phyloP scores from a whole-genome alignment of 2,113 vertebrate genomes.

The Macrotus californicus region DNA sequence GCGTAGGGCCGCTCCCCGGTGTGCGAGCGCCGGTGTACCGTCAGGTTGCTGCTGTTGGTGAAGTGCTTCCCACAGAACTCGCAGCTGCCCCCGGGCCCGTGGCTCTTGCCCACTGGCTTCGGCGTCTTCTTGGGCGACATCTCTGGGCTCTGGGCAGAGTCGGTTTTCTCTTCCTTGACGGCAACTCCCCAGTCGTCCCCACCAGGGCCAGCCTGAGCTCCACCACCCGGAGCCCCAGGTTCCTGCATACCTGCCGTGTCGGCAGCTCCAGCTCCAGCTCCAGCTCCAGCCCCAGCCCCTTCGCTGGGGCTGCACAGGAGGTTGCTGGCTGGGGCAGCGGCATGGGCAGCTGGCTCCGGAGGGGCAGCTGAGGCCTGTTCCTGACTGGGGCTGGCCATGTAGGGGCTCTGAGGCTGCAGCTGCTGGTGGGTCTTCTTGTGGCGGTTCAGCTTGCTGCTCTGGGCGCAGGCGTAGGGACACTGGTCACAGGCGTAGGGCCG shows the following conservation, averaged over 20 bases:
- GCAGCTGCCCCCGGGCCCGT: slow-evolving; percentile 78
- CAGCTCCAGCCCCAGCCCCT: not conserved
- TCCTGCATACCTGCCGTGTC: slow-evolving; percentile 54
- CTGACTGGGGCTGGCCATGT: slow-evolving; percentile 70
- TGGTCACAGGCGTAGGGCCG: slow-evolving; percentile 85
- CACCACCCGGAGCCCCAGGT: slow-evolving; percentile 53
- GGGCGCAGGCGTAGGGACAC: slow-evolving; percentile 85
- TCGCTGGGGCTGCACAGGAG: not conserved
- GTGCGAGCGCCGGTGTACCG: slow-evolving; percentile 88
- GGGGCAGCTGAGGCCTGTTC: slow-evolving; percentile 80
- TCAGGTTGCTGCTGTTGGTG: slow-evolving; percentile 90
- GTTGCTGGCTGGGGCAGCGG: slow-evolving; percentile 17
- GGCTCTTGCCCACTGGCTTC: slow-evolving; percentile 73
- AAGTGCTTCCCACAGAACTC: slow-evolving; percentile 90
- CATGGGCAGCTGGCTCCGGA: slow-evolving; percentile 79
- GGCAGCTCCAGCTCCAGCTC: not conserved
- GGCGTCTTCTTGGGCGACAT: slow-evolving; percentile 62
- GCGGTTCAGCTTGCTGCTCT: slow-evolving; percentile 90
- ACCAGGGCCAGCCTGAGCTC: slow-evolving; percentile 46
- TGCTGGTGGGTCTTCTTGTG: slow-evolving; percentile 90
- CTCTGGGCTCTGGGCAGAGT: slow-evolving; percentile 64
- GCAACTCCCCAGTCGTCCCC: not conserved
- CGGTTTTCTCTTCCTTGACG: not conserved
- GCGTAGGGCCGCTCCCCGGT: slow-evolving; percentile 88
- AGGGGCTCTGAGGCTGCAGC: not conserved